Evolutionary conservation across 1,140 invertebrate genomes (phyloP).

Genomic region (Calosoma granatense): DNA sequence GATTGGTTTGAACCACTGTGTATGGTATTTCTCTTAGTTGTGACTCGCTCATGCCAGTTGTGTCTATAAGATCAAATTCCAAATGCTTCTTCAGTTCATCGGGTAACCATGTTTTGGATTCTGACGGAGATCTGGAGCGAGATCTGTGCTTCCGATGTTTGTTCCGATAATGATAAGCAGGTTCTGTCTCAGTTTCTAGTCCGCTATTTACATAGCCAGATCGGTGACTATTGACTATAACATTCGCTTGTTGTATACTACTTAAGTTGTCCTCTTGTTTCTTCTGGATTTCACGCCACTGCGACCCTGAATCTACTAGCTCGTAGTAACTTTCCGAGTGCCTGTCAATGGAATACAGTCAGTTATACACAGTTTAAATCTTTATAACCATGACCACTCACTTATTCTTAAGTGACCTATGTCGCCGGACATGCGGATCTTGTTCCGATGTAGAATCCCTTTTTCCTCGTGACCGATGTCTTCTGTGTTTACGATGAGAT

Average conservation of each 20-base stretch:
- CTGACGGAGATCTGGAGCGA: slow-evolving; percentile 57
- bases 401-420: slow-evolving; percentile 27
- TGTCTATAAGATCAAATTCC: slow-evolving; percentile 83
- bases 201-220: slow-evolving; percentile 36
- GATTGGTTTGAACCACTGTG: slow-evolving; percentile 70
- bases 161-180: slow-evolving; percentile 38
- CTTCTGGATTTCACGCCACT: slow-evolving; percentile 77
- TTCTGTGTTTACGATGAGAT: slow-evolving; percentile 54
- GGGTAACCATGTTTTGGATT: slow-evolving; percentile 52
- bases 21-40: slow-evolving; percentile 87
- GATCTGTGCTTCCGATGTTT: slow-evolving; percentile 59
- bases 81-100: slow-evolving; percentile 71
- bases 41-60: slow-evolving; percentile 76
- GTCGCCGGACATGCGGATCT: slow-evolving; percentile 32
- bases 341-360: slow-evolving; percentile 23
- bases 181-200: slow-evolving; percentile 40
- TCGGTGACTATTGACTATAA: slow-evolving; percentile 40
- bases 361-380: slow-evolving; percentile 6
- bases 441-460: slow-evolving; percentile 46
- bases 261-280: slow-evolving; percentile 41
- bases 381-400: slow-evolving; percentile 17
- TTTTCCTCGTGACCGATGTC: slow-evolving; percentile 52
- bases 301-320: slow-evolving; percentile 74
- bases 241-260: slow-evolving; percentile 52
- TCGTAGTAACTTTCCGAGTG: slow-evolving; percentile 41